These are phyloP conservation scores for Neodontobutis hainanensis DNA, from an alignment of 2,113 vertebrate genomes.

Conservation along the genomic window DNA sequence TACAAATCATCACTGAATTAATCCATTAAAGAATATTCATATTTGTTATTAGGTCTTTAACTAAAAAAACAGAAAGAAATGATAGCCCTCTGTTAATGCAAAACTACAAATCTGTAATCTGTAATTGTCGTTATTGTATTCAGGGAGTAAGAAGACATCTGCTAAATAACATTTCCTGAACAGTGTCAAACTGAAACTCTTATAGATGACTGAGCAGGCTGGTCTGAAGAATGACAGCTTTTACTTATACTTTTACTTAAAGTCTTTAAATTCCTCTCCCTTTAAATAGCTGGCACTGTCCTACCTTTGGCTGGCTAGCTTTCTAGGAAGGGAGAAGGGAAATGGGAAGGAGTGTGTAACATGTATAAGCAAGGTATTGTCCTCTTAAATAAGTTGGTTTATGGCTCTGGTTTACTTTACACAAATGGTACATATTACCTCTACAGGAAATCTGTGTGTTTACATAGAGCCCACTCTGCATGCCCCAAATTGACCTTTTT, in stretches of 20 bases:
- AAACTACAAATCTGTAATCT: background rate
- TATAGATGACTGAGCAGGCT: background rate
- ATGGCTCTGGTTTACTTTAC: slow-evolving; percentile 47
- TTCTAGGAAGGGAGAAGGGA: slow-evolving; percentile 1
- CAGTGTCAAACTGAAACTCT: background rate
- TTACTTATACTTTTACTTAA: slow-evolving; percentile 18
- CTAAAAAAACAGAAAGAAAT: too few species aligned
- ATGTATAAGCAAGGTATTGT: slow-evolving; percentile 45
- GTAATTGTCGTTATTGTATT: background rate
- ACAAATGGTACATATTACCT: slow-evolving; percentile 30
- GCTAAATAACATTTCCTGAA: slow-evolving; percentile 9
- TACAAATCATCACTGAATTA: too few species aligned
- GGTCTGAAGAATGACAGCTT: slow-evolving; percentile 11
- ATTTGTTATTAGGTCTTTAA: too few species aligned
- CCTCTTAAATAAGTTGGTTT: slow-evolving; percentile 16
- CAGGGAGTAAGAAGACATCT: slow-evolving; percentile 3
- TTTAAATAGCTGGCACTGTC: slow-evolving; percentile 27
- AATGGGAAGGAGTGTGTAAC: slow-evolving; percentile 14
- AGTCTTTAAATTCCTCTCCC: slow-evolving; percentile 20
- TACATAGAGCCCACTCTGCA: slow-evolving; percentile 49
- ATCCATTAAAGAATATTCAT: too few species aligned
- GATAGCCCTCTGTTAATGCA: background rate
- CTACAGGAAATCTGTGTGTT: slow-evolving; percentile 43
- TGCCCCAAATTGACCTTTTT: slow-evolving; percentile 27
- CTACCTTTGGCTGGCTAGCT: slow-evolving; percentile 29